Evolutionary conservation across 1,140 invertebrate species (phyloP), one percentile per base, ranked within the genome.

Genomic region (Magallana angulata): DNA sequence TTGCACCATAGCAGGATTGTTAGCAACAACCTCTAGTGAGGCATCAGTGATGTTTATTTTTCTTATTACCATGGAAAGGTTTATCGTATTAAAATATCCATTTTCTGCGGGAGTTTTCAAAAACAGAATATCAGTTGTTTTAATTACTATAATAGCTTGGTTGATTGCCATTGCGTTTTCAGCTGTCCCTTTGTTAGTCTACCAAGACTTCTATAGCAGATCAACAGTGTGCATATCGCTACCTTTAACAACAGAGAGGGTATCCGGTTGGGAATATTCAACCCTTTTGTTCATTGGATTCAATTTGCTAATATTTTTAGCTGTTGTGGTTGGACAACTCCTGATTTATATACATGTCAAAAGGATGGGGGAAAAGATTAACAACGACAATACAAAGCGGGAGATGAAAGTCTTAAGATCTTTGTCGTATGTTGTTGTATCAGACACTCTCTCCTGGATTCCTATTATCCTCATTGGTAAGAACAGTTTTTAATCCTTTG

Each of bases 281-380:
- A 91, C 93, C 7, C 93, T 94, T 68, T 85, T 95, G 16, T 95
- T 95, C 82, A 92, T 94, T 56, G 94, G 93, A 5, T 90, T 95
- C n/a, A 95, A 95, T 89, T 92, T 94, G 11, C 86, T 90, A 8
- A 93, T 94, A 7, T 95, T 96, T 95, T 94, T 95, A 58, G 86
- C 94, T 48, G 94, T 95, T 24, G 90, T 91, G 9, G 87, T 48
- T 90, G 11, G 94, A 95, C 82, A 97, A 96, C 96, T 95, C 96
- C 86, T 94, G 95, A 84, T 96, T 95, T 16, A 96, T 97, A 94
- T 97, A 90, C 96, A 95, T 93, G 94, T 96, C 90, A 96, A 96
- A 18, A 94, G 96, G 85, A 94, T 96, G 90, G 95, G 96, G 80
- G 24, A 58, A 7, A 14, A 14, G n/a, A 91, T 97, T 59, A 6